Base-by-base conservation (phyloP, 2,888 invertebrate genomes). In the Dynastes maya region DNA sequence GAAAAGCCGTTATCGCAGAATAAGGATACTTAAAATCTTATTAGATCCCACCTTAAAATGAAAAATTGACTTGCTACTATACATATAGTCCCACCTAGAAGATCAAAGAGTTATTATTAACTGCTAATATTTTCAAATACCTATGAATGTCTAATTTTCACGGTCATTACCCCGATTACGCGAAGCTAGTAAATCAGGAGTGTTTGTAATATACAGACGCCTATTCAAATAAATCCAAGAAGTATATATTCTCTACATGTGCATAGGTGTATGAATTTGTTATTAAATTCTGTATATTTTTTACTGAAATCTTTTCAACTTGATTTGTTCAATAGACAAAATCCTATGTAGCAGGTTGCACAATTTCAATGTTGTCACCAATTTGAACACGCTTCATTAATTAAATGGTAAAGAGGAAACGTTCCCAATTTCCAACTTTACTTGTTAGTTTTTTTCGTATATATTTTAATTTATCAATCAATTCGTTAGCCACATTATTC, bases 391-490 rank as follows among this genome's bases (percentile, higher is more conserved):
- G 11, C 29, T 40, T 5, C 32, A 29, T n/a, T 58, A 58, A 72
- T 72, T 58, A 32, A 58, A 55, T 40, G n/a, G 58, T 72, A 27
- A 61, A 40, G 27, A 72, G 32, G 51, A 58, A 72, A 27, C 40
- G 32, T 58, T 40, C 40, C 37, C 37, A 70, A 70, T 72, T 63
- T 63, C 29, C 27, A 63, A 63, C 2, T 63, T 63, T 63, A 63
- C 13, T 63, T 32, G 63, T 63, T 61, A n/a, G 61, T 61, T 27
- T 13, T 13, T 63, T 63, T 63, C 27, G 8, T 51, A 27, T 45
- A 53, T 29, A 68, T 51, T 68, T 68, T 49, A 68, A 68, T 68
- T 68, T 68, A 68, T 68, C 68, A 68, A 68, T 68, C 68, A 68
- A 51, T 68, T 68, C 68, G 13, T 68, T 68, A 68, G 27, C 68